Evolutionary conservation across 2,888 invertebrate species (phyloP), one percentile per base, ranked within the genome.

Genomic region (Cheilosia variabilis): DNA sequence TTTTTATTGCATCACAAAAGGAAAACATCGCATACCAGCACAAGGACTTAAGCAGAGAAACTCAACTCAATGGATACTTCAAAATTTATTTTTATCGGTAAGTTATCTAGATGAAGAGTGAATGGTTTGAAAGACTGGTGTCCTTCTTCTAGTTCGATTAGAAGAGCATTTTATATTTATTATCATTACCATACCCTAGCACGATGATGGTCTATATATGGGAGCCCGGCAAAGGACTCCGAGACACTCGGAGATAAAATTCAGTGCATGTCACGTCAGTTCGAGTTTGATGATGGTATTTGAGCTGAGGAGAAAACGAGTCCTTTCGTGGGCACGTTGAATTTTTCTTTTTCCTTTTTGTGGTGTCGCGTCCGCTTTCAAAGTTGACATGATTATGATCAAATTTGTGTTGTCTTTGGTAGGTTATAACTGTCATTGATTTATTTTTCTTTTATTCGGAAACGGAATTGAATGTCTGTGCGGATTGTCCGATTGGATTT

Each of bases 51-150:
- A 53, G 75, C 69, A 71, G 53, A 76, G 13, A 47, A 50, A 72
- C 45, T 65, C 50, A 77, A 83, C 72, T 81, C 86, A 86, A 86
- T 86, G 86, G 86, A 86, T 86, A 86, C 86, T 86, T 86, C 86
- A 86, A 86, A 81, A 86, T 86, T 81, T 80, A 86, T 86, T 81
- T 81, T 86, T 86, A 86, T 86, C 72, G 86, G 86, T 86, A 72
- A 86, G 86, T 80, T 76, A 58, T 55, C 47, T 53, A 53, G 17
- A 9, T 22, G 17, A 52, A 7, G 4, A 66, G n/a, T 7, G 47
- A 19, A 19, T 17, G 7, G 47, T 9, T 47, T 7, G 17, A n/a
- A 1, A 15, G 10, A 60, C 6, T 43, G 31, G 50, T 62, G 53
- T 73, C 79, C 73, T 47, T 52, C 41, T 37, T 45, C 34, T 19